A percentile compares a stretch with the other conserved stretches of the same genome.
phyloP scores from a whole-genome alignment of 1,140 invertebrate species.

The Paracyclopina nana region DNA sequence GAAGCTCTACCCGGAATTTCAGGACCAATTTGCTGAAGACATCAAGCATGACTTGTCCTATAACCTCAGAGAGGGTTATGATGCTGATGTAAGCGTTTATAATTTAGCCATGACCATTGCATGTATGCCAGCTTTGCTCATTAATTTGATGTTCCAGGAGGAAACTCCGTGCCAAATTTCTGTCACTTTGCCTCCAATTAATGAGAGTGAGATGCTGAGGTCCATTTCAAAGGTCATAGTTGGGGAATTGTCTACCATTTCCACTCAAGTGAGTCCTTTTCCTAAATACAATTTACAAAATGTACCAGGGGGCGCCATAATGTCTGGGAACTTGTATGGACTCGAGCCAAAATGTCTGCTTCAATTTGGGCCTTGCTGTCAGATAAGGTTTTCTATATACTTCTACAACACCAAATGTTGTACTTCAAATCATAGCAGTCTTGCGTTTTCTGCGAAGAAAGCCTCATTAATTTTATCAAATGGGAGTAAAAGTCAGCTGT shows the following conservation, averaged over 20 bases:
- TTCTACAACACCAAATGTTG: too few species aligned
- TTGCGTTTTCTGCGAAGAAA: neutral
- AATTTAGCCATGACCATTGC: neutral
- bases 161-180: neutral
- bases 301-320: too few species aligned
- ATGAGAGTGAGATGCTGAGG: neutral
- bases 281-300: neutral
- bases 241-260: neutral
- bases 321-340: too few species aligned
- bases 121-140: neutral
- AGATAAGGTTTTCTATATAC: too few species aligned
- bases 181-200: neutral
- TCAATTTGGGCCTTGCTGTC: too few species aligned
- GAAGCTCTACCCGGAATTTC: slow-evolving; percentile 75
- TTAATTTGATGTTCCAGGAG: neutral
- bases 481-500: too few species aligned
- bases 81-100: slow-evolving; percentile 40
- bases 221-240: neutral
- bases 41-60: slow-evolving; percentile 88
- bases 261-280: neutral
- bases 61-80: slow-evolving; percentile 79
- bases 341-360: too few species aligned
- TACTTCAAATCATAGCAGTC: neutral
- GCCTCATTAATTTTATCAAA: neutral
- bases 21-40: slow-evolving; percentile 73